These are phyloP conservation scores for Neoseiulus cucumeris DNA, from an alignment of 1,140 invertebrate genomes.

Conservation along the genomic window DNA sequence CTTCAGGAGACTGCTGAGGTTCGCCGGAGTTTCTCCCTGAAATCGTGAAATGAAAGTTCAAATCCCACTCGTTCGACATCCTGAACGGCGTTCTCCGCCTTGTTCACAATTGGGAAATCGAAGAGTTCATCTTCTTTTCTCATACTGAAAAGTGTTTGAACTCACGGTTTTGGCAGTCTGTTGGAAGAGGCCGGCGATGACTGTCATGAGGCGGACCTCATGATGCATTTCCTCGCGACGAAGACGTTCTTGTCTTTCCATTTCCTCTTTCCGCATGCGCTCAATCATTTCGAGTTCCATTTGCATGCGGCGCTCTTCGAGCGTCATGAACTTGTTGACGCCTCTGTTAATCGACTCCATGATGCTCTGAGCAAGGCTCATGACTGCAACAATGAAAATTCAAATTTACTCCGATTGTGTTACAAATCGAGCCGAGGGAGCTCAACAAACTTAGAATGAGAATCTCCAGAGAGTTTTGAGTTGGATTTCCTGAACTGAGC, in stretches of 20 bases:
- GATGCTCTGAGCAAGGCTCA: conserved; percentile 8
- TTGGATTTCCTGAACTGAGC: no score
- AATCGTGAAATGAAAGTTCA: not conserved
- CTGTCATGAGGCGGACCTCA: not conserved
- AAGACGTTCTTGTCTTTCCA: not conserved
- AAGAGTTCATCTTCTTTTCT: no score
- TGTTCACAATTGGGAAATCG: no score
- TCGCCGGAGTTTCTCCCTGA: not conserved
- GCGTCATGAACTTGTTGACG: not conserved
- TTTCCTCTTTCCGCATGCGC: not conserved
- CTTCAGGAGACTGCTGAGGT: conserved; percentile 5
- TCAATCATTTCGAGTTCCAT: conserved; percentile 11
- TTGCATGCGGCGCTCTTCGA: not conserved
- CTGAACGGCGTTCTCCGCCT: no score
- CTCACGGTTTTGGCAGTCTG: conserved; percentile 3
- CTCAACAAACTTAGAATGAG: no score
- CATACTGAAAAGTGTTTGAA: not conserved
- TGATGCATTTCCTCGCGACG: conserved; percentile 8
- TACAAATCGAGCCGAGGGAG: no score
- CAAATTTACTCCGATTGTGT: no score
- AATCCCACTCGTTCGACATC: no score
- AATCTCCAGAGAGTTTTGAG: no score
- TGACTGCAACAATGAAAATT: not conserved
- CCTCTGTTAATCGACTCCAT: conserved; percentile 6
- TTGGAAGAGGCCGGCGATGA: conserved; percentile 2